Evolutionary conservation across 2,113 vertebrate genomes (phyloP).

Genomic region (Mohoua ochrocephala): DNA sequence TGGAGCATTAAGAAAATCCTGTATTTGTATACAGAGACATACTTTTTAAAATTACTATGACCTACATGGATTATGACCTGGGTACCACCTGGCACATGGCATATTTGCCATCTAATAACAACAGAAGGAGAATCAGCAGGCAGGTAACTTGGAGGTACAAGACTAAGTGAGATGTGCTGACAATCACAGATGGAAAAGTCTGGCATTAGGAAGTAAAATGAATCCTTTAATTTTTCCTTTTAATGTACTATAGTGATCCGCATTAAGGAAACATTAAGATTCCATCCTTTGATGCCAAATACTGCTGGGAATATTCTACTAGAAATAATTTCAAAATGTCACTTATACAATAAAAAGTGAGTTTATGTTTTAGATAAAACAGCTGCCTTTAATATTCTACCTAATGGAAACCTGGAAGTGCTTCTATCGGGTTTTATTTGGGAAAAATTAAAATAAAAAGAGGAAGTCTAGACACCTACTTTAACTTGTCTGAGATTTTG

Average conservation of each 20-base stretch:
- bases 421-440: neutral
- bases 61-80: conserved; percentile 33
- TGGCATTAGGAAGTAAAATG: conserved; percentile 23
- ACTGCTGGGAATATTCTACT: conserved; percentile 7
- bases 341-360: conserved; percentile 15
- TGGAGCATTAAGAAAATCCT: neutral
- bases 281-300: conserved; percentile 5
- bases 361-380: neutral
- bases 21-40: neutral
- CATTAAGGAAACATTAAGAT: conserved; percentile 18
- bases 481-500: neutral
- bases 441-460: neutral
- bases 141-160: conserved; percentile 31
- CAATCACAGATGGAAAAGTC: conserved; percentile 46
- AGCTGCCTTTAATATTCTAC: neutral
- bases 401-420: neutral
- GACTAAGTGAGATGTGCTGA: conserved; percentile 26
- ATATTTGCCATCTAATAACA: conserved; percentile 43
- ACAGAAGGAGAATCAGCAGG: conserved; percentile 65
- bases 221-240: conserved; percentile 12
- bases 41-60: neutral
- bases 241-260: neutral
- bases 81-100: conserved; percentile 23
- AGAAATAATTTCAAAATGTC: neutral
- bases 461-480: neutral